phyloP scores from a whole-genome alignment of 35 echinoderm and acorn worm species.

The Heliocidaris erythrogramma region DNA sequence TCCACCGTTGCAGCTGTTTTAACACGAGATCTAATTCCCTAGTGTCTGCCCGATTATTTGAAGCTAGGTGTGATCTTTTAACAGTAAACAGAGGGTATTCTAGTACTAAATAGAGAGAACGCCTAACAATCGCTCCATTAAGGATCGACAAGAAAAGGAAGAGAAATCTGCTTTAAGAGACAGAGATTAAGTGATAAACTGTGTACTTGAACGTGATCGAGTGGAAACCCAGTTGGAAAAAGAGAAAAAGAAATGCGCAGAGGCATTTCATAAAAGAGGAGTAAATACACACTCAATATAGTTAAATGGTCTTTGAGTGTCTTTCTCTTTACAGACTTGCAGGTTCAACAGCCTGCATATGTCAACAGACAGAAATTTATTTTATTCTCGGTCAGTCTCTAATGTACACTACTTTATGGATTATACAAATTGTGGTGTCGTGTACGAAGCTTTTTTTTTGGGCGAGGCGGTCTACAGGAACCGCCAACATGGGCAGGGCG shows the following conservation, averaged over 20 bases:
- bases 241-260: not conserved
- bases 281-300: conserved; percentile 33
- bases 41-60: conserved; percentile 38
- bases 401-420: conserved; percentile 43
- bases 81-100: not conserved
- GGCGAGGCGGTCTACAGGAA: not conserved
- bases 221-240: not conserved
- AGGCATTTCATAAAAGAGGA: conserved; percentile 4
- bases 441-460: not conserved
- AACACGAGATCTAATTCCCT: conserved; percentile 17
- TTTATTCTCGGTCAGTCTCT: not conserved
- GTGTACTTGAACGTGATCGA: conserved; percentile 51
- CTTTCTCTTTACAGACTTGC: not conserved
- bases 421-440: conserved; percentile 38
- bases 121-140: not conserved
- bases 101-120: not conserved
- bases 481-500: not conserved
- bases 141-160: not conserved
- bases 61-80: conserved; percentile 37
- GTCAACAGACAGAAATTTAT: conserved; percentile 43
- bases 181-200: conserved; percentile 55
- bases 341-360: conserved; percentile 45
- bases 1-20: conserved; percentile 42
- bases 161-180: not conserved
- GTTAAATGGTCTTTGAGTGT: conserved; percentile 31